Conservation (phyloP, 2,113 vertebrate species). For the Tapirus terrestris region DNA sequence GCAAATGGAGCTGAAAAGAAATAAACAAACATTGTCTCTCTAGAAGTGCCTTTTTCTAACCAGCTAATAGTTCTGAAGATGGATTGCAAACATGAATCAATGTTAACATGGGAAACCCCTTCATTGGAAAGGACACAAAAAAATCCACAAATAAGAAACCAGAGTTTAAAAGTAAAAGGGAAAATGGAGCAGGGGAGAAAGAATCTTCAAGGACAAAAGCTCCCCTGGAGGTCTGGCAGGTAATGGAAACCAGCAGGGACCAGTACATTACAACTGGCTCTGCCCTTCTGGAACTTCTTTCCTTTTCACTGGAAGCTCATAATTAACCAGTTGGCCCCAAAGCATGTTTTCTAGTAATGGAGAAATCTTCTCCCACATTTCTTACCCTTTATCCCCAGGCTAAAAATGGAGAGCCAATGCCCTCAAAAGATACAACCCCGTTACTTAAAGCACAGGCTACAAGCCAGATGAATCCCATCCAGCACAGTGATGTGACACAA, state of each 20-base stretch:
- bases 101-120: not conserved
- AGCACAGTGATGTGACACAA: slow-evolving; percentile 35
- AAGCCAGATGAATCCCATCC: slow-evolving; percentile 75
- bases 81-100: not conserved
- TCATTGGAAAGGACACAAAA: not conserved
- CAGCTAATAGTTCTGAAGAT: slow-evolving; percentile 33
- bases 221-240: not conserved
- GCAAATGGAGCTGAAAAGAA: slow-evolving; percentile 12
- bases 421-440: slow-evolving; percentile 61
- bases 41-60: not conserved
- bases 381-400: slow-evolving; percentile 62
- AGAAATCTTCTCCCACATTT: slow-evolving; percentile 64
- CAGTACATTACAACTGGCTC: not conserved
- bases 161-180: not conserved
- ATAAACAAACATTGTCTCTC: slow-evolving; percentile 19
- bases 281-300: slow-evolving; percentile 34
- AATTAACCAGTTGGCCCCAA: slow-evolving; percentile 73
- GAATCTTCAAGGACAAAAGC: not conserved
- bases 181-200: not conserved
- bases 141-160: slow-evolving; percentile 37
- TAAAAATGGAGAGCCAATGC: slow-evolving; percentile 66
- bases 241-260: not conserved
- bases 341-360: slow-evolving; percentile 78
- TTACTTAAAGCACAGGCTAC: slow-evolving; percentile 66
- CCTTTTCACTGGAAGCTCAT: slow-evolving; percentile 52